Percentiles rank a stretch among this genome's conserved stretches.
Evolutionary conservation across 1,140 invertebrate species (phyloP).

Genomic region (Phocides pigmalion): DNA sequence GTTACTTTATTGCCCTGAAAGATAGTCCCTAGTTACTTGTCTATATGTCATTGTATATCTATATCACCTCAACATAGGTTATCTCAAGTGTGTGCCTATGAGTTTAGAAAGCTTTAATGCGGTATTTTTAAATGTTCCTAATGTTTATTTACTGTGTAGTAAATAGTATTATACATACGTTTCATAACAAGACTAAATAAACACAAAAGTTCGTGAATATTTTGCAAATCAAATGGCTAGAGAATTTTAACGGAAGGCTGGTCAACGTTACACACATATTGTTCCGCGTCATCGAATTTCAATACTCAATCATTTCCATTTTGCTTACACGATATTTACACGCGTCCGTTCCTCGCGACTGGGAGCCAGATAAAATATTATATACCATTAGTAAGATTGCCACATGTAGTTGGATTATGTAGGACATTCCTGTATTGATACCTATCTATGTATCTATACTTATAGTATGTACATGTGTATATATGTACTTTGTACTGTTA

Average conservation of each 20-base stretch:
- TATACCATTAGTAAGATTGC: conserved; percentile 19
- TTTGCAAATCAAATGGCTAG: neutral
- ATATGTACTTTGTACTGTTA: neutral
- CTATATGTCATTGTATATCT: too few relatives aligned
- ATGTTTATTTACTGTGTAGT: too few relatives aligned
- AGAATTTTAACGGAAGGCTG: conserved; percentile 1
- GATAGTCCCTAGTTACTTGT: too few relatives aligned
- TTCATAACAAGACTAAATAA: neutral
- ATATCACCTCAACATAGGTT: too few relatives aligned
- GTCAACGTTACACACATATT: conserved; percentile 13
- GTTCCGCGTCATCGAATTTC: conserved; percentile 24
- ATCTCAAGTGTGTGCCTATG: too few relatives aligned
- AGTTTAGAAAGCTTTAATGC: too few relatives aligned
- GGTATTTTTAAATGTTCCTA: too few relatives aligned
- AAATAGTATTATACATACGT: neutral
- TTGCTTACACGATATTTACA: conserved; percentile 29
- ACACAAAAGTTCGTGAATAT: neutral
- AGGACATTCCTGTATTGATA: neutral
- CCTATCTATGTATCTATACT: neutral
- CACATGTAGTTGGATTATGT: neutral
- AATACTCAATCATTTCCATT: conserved; percentile 31
- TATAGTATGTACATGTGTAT: neutral
- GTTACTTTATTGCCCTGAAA: too few relatives aligned
- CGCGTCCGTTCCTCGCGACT: conserved; percentile 14
- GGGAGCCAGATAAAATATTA: conserved; percentile 22